phyloP scores from a whole-genome alignment of 2,113 vertebrate species.

The Chaetura pelagica region DNA sequence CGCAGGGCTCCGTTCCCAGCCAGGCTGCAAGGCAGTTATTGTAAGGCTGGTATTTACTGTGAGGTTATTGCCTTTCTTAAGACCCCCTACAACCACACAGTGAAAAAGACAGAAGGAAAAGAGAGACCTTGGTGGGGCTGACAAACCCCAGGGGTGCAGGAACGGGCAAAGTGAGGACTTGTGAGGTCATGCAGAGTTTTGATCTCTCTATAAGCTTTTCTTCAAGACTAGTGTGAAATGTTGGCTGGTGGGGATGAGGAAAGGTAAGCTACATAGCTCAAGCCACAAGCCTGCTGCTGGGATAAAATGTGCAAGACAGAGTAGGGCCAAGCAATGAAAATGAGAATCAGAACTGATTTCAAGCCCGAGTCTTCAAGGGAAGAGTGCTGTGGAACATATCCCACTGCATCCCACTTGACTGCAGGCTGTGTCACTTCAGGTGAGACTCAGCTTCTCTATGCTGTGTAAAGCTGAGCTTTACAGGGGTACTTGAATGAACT shows the following conservation, averaged over 20 bases:
- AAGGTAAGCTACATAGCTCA: neutral
- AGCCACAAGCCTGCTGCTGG: neutral
- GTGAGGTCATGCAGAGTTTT: neutral
- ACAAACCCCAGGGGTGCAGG: neutral
- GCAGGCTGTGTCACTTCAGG: neutral
- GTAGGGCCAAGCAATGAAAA: neutral
- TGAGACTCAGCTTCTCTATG: neutral
- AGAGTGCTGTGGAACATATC: neutral
- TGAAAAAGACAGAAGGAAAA: neutral
- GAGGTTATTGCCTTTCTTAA: neutral
- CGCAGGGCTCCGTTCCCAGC: neutral
- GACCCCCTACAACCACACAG: fast-evolving
- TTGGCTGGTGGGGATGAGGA: neutral
- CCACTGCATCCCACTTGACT: neutral
- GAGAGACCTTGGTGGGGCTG: neutral
- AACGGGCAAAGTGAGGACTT: neutral
- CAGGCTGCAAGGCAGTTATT: neutral
- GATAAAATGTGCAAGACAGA: neutral
- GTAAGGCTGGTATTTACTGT: neutral
- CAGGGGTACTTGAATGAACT: neutral
- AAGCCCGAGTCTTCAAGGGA: neutral
- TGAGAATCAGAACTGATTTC: neutral
- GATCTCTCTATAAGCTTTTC: neutral
- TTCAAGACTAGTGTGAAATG: neutral
- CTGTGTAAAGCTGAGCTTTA: neutral